A percentile compares a stretch with the other conserved stretches of the same genome.
Evolutionary conservation across 1,140 invertebrate species (phyloP).

Genomic region (Ooceraea biroi): DNA sequence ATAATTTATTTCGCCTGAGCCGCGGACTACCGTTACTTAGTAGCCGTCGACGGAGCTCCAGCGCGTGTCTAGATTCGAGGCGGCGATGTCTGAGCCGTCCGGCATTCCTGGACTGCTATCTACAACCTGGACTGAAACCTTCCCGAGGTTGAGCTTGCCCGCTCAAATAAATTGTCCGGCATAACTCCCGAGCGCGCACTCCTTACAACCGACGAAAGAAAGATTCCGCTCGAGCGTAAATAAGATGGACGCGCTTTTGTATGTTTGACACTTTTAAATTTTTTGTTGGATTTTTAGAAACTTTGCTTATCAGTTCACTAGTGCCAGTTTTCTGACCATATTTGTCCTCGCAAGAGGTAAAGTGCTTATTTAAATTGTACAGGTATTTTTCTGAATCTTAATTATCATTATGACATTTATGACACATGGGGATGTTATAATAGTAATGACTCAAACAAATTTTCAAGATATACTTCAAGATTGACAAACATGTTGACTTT

Average conservation of each 20-base stretch:
- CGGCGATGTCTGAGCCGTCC: slow-evolving; percentile 42
- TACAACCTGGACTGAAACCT: slow-evolving; percentile 16
- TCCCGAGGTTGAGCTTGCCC: slow-evolving; percentile 23
- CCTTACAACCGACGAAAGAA: not conserved
- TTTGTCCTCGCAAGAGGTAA: not conserved
- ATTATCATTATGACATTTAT: not conserved
- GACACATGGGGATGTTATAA: not conserved
- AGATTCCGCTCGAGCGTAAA: slow-evolving; percentile 2
- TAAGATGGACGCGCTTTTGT: not conserved
- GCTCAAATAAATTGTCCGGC: slow-evolving; percentile 63
- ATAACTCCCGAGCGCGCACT: slow-evolving; percentile 39
- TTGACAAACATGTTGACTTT: slow-evolving; percentile 13
- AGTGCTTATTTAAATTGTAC: not conserved
- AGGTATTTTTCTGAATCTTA: not conserved
- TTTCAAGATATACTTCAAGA: not conserved
- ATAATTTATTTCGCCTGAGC: slow-evolving; percentile 49
- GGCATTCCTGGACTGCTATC: slow-evolving; percentile 53
- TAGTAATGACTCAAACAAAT: too few species aligned
- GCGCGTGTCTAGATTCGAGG: slow-evolving; percentile 63
- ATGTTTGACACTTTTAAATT: not conserved
- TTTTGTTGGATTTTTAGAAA: not conserved
- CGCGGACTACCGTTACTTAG: slow-evolving; percentile 66
- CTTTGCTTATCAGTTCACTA: not conserved
- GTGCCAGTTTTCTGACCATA: too few species aligned
- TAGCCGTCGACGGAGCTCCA: slow-evolving; percentile 35